Evolutionary conservation across 2,113 vertebrate species (phyloP).

Genomic region (Pterophyllum scalare): DNA sequence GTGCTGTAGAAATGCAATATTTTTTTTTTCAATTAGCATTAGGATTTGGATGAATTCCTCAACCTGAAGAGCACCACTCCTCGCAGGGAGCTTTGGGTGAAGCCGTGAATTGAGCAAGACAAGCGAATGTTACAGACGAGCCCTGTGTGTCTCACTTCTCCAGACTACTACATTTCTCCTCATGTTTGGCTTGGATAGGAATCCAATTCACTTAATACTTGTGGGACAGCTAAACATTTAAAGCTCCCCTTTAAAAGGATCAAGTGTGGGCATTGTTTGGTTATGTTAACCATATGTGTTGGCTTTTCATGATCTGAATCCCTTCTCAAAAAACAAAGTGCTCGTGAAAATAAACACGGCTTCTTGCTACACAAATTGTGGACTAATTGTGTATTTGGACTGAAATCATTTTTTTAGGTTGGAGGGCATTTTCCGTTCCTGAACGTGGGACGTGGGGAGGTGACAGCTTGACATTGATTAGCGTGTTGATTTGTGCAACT

Average conservation of each 20-base stretch:
- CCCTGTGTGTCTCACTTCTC: conserved; percentile 62
- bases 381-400: conserved; percentile 83
- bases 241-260: conserved; percentile 81
- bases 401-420: conserved; percentile 69
- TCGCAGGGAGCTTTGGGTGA: conserved; percentile 69
- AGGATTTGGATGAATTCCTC: conserved; percentile 56
- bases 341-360: conserved; percentile 82
- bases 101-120: conserved; percentile 71
- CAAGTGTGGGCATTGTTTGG: conserved; percentile 82
- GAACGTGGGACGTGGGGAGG: conserved; percentile 49
- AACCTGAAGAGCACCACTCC: conserved; percentile 62
- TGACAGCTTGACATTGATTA: conserved; percentile 81
- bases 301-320: conserved; percentile 79
- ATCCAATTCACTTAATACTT: conserved; percentile 78
- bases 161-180: conserved; percentile 77
- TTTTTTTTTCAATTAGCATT: conserved; percentile 49
- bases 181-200: conserved; percentile 78
- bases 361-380: conserved; percentile 79
- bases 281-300: conserved; percentile 85
- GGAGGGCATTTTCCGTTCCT: conserved; percentile 75
- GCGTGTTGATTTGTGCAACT: conserved; percentile 76
- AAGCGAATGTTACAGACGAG: conserved; percentile 59
- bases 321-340: conserved; percentile 68
- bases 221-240: conserved; percentile 80
- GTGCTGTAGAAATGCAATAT: conserved; percentile 34